Base-by-base conservation (phyloP, 2,888 invertebrate species). In the Torymus tubicola region DNA sequence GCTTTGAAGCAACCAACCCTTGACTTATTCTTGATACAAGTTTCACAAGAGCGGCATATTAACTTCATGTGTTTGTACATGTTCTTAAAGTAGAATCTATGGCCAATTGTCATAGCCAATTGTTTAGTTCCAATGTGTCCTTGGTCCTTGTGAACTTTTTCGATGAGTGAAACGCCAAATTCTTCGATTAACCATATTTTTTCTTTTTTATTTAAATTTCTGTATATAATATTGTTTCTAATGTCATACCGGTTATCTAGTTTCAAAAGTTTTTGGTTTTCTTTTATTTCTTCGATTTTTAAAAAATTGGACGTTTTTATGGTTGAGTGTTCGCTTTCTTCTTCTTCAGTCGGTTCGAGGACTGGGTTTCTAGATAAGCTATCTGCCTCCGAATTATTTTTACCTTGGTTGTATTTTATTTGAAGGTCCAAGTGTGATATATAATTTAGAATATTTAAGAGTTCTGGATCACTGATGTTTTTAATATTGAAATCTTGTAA, bases 391-490 rank as follows among this genome's bases (percentile, higher is more conserved):
- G 70, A 0, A 21, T 86, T 85, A 8, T 77, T 24, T 83, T 83
- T 85, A 18, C 83, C 85, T 18, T 83, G 84, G 2, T 24, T 18
- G 70, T 86, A 86, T 84, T 74, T 85, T 2, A 87, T 80, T 67
- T 83, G 31, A 21, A 85, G 84, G 58, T 86, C 60, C 55, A 82
- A 87, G 83, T 87, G 86, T 10, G 85, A 85, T 52, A 86, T 52
- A 53, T 85, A 86, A 50, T 86, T 64, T 31, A 76, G 84, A 13
- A 85, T 12, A 21, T 85, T 83, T 10, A 84, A 85, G 52, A 87
- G 42, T 81, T 86, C 85, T 81, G 86, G 84, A 21, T 87, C 85
- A 8, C 84, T 84, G 58, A 85, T 83, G 18, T 82, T 24, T 81
- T 85, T 85, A 18, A 86, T 76, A 5, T 86, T 86, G 78, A 85